Evolutionary conservation across 2,113 vertebrate genomes (phyloP).

Genomic region (Rhinopomastus cyanomelas): DNA sequence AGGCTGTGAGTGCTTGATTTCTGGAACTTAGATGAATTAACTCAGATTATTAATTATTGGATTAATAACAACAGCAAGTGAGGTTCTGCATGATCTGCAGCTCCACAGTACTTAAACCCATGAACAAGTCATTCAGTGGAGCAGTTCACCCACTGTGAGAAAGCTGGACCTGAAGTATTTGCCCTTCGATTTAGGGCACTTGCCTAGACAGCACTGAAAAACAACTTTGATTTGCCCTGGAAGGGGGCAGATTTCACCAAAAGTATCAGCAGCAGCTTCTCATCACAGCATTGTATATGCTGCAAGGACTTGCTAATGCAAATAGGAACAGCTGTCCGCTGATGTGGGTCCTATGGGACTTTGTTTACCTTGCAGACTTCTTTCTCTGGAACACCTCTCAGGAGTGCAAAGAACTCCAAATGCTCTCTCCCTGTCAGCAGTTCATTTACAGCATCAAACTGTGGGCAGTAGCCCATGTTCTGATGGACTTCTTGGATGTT

Average conservation of each 20-base stretch:
- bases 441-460: constrained; percentile 96
- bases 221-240: neutral
- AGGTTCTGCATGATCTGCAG: neutral
- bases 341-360: neutral
- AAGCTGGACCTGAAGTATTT: neutral
- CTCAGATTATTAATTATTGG: too few relatives aligned
- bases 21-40: neutral
- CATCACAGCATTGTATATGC: neutral
- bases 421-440: constrained; percentile 95
- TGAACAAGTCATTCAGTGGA: neutral
- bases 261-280: neutral
- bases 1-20: neutral
- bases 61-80: neutral
- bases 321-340: neutral
- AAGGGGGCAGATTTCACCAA: neutral
- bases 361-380: constrained; percentile 90
- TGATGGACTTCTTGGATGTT: constrained; percentile 91
- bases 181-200: neutral
- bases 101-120: neutral
- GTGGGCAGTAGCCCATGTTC: constrained; percentile 98
- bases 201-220: neutral
- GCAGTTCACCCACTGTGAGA: neutral
- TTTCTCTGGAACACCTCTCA: constrained; percentile 91
- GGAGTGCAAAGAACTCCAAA: constrained; percentile 92
- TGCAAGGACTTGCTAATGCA: neutral